Conservation (phyloP, 2,113 vertebrate genomes). For the Heterochromis multidens region DNA sequence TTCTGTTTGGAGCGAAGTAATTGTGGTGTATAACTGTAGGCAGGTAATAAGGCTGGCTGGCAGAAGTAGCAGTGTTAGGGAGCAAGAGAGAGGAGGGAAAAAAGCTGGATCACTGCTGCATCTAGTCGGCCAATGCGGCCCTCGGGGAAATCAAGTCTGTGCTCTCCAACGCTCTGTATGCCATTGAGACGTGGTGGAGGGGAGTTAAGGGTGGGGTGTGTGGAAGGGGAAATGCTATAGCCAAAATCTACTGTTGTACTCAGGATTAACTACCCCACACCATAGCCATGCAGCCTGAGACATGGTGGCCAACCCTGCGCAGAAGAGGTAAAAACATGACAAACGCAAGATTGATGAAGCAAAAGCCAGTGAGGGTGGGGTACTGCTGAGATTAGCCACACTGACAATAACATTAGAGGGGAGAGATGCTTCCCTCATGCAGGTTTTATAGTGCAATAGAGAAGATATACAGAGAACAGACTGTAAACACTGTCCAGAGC, state of each 20-base stretch:
- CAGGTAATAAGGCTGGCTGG: constrained; percentile 58
- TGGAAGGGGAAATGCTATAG: not conserved
- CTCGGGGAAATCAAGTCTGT: constrained; percentile 68
- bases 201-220: not conserved
- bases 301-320: not conserved
- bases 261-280: constrained; percentile 40
- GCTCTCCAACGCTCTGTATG: constrained; percentile 37
- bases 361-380: not conserved
- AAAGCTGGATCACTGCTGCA: constrained; percentile 25
- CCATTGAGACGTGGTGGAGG: constrained; percentile 4
- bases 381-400: constrained; percentile 37
- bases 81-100: not conserved
- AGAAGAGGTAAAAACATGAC: constrained; percentile 13
- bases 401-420: constrained; percentile 34
- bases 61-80: constrained; percentile 23
- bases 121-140: constrained; percentile 33
- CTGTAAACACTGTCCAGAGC: constrained; percentile 2
- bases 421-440: constrained; percentile 16
- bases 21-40: constrained; percentile 43
- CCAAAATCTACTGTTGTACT: constrained; percentile 36
- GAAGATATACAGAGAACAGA: constrained; percentile 26
- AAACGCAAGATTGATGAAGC: constrained; percentile 28
- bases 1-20: constrained; percentile 50
- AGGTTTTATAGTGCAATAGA: constrained; percentile 42
- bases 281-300: not conserved